These are phyloP conservation scores for Drosophila kokeensis DNA, from an alignment of 2,888 invertebrate genomes.

Conservation along the genomic window DNA sequence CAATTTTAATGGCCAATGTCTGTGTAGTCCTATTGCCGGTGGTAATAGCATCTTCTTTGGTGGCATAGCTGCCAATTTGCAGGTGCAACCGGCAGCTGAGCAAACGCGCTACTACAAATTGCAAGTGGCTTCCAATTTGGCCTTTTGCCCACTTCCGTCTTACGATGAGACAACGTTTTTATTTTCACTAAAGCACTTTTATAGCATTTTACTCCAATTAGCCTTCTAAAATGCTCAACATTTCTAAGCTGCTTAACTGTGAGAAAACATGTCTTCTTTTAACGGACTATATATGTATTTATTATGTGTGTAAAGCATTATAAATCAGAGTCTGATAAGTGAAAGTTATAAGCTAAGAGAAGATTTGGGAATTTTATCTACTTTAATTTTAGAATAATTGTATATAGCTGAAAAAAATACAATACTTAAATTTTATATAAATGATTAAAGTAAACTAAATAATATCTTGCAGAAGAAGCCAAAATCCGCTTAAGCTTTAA, in stretches of 20 bases:
- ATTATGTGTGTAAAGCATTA: not conserved
- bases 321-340: not conserved
- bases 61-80: constrained; percentile 59
- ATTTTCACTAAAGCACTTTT: not conserved
- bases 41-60: constrained; percentile 49
- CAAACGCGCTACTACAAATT: constrained; percentile 57
- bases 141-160: constrained; percentile 42
- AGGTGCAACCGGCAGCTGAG: constrained; percentile 56
- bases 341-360: not conserved
- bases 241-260: not conserved
- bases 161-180: constrained; percentile 18
- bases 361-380: not conserved
- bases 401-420: not conserved
- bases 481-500: not conserved
- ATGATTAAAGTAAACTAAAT: not conserved
- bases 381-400: not conserved
- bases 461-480: not conserved
- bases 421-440: not conserved
- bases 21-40: constrained; percentile 36
- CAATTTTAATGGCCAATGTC: constrained; percentile 61
- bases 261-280: not conserved
- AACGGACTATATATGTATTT: not conserved
- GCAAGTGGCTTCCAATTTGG: constrained; percentile 50
- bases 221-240: not conserved
- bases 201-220: constrained; percentile 14